These are phyloP conservation scores for Glyptemys insculpta DNA, from an alignment of 2,797 vertebrate genomes.

Conservation along the genomic window DNA sequence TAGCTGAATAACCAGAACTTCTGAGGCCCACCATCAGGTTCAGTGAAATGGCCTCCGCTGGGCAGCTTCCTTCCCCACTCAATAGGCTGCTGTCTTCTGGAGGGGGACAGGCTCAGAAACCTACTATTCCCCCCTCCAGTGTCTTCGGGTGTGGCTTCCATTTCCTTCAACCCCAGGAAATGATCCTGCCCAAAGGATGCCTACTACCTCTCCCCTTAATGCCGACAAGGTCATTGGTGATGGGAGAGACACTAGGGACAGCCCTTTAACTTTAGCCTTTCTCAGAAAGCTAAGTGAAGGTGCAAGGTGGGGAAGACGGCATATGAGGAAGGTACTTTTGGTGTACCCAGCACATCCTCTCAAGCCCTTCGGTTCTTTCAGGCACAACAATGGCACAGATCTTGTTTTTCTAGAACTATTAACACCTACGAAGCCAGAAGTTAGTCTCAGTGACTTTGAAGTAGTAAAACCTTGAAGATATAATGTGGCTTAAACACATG, in stretches of 20 bases:
- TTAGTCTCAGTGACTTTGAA: slow-evolving; percentile 77
- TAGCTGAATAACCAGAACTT: background rate
- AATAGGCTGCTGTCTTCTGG: background rate
- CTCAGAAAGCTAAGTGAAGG: background rate
- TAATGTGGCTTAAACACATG: slow-evolving; percentile 79
- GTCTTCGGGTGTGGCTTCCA: background rate
- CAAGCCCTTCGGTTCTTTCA: slow-evolving; percentile 32
- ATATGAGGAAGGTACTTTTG: background rate
- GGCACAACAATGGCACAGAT: slow-evolving; percentile 53
- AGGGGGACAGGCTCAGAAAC: background rate
- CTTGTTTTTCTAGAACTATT: slow-evolving; percentile 69
- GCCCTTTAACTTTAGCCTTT: background rate
- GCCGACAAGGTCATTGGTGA: background rate
- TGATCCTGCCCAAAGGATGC: background rate
- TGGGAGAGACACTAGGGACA: background rate
- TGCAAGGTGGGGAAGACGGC: background rate
- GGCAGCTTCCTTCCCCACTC: background rate
- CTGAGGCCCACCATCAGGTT: background rate
- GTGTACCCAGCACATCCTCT: background rate
- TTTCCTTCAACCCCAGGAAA: background rate
- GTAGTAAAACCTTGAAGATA: slow-evolving; percentile 79
- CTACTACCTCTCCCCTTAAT: background rate
- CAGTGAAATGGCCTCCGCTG: background rate
- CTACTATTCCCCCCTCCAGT: background rate
- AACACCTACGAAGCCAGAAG: slow-evolving; percentile 69